Base-by-base conservation (phyloP, 1,140 invertebrate genomes). In the Aplysia californica region DNA sequence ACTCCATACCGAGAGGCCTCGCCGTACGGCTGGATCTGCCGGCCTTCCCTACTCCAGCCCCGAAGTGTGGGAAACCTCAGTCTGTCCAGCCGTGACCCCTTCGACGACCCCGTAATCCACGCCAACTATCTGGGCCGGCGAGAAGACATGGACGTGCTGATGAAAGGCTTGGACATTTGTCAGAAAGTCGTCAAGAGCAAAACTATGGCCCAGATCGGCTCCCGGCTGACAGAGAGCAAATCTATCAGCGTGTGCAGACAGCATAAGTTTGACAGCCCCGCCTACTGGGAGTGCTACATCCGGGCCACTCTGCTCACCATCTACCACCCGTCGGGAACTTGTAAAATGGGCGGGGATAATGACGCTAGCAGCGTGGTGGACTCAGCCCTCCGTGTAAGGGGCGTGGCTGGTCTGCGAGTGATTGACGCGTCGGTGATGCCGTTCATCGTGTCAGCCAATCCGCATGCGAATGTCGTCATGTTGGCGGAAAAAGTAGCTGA, bases 341-440 rank as follows among this genome's bases (percentile, higher is more conserved):
- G 94, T 67, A 97, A 96, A 87, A 98, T 98, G 97, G 97, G 96
- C 0, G 94, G 94, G 0, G 93, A 93, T 65, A 94, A 93, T 92
- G 96, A 97, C 85, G 90, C 92, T 20, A 93, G 93, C 4, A 95
- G 96, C 0, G 96, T 98, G 0, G 96, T 97, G 0, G 96, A 97
- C 88, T 93, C 94, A 20, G 92, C 95, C 81, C 89, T 91, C 50
- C 55, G 69, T 56, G 80, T 83, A 2, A 55, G 71, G 20, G 80
- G 71, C n/a, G 35, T 83, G 18, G 70, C 35, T 26, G 72, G 76
- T 6, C 75, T 85, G 29, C 66, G 83, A 38, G 82, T 84, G 6
- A 78, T 76, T 21, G 84, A 85, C 39, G 84, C 83, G n/a, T 85
- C 84, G 18, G 70, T 85, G 26, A 83, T 85, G 59, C 84, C 83